These are phyloP conservation scores for Zophobas morio DNA, from an alignment of 1,140 invertebrate species.

Conservation along the genomic window DNA sequence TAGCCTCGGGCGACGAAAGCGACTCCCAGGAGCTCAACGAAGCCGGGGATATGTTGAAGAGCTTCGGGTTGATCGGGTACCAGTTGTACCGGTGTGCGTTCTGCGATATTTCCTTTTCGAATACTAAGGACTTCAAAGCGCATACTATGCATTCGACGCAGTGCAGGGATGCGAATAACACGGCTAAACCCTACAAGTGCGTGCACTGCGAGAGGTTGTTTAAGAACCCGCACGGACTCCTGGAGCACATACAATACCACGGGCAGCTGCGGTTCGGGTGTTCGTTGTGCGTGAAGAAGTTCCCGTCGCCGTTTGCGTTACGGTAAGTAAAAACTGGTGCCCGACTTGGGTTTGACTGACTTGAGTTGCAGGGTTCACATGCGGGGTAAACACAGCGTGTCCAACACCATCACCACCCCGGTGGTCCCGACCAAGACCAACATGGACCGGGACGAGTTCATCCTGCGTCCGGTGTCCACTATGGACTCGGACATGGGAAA, in stretches of 20 bases:
- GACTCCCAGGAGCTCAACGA: constrained; percentile 7
- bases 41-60: neutral
- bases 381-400: constrained; percentile 71
- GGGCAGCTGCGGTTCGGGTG: constrained; percentile 69
- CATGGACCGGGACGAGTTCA: constrained; percentile 70
- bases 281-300: constrained; percentile 67
- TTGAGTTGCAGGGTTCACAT: constrained; percentile 68
- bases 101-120: constrained; percentile 67
- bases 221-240: constrained; percentile 62
- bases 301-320: constrained; percentile 45
- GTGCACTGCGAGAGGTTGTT: constrained; percentile 71
- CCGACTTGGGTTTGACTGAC: too few relatives aligned
- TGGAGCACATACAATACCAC: constrained; percentile 66
- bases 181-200: constrained; percentile 65
- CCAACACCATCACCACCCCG: constrained; percentile 67
- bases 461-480: constrained; percentile 67
- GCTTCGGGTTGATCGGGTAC: constrained; percentile 54
- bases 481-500: constrained; percentile 52
- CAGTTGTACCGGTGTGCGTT: constrained; percentile 61
- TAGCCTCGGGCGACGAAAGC: constrained; percentile 45
- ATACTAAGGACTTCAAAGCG: constrained; percentile 64
- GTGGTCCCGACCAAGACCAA: constrained; percentile 71
- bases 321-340: constrained; percentile 50
- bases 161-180: constrained; percentile 52
- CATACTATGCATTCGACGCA: constrained; percentile 68